Conservation (phyloP, 1,140 invertebrate species). For the Maconellicoccus hirsutus region DNA sequence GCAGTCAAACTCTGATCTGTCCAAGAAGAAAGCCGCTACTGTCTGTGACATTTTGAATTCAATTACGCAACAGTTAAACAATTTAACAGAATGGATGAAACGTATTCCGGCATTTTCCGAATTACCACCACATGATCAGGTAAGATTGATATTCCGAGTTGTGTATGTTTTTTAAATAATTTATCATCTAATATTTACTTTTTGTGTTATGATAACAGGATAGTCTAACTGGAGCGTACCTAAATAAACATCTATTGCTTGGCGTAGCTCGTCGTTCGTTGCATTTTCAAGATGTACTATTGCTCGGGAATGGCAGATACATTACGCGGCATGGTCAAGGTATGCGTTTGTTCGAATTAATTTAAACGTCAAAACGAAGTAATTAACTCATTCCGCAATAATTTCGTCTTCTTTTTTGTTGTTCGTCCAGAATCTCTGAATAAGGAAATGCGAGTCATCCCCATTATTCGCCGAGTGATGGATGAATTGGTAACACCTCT, state of each 20-base stretch:
- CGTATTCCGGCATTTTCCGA: constrained; percentile 93
- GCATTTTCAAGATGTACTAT: constrained; percentile 73
- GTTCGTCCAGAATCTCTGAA: too few relatives aligned
- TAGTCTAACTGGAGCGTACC: constrained; percentile 82
- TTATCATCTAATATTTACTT: too few relatives aligned
- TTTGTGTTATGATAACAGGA: too few relatives aligned
- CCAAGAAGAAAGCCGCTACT: constrained; percentile 74
- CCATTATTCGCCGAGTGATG: constrained; percentile 81
- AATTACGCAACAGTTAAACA: constrained; percentile 92
- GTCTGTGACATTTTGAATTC: constrained; percentile 92
- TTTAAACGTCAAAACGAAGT: too few relatives aligned
- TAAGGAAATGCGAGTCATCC: too few relatives aligned
- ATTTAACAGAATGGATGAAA: constrained; percentile 97
- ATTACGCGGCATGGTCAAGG: constrained; percentile 62
- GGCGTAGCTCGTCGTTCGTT: constrained; percentile 88
- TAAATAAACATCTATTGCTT: constrained; percentile 86
- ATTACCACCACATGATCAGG: constrained; percentile 86
- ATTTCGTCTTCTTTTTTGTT: too few relatives aligned
- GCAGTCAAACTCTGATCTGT: constrained; percentile 49
- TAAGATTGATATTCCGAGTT: too few relatives aligned
- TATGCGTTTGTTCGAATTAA: too few relatives aligned
- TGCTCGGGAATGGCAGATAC: constrained; percentile 89
- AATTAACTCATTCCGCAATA: too few relatives aligned
- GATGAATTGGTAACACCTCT: constrained; percentile 89
- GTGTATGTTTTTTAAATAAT: too few relatives aligned